Conservation (phyloP, 2,113 vertebrate genomes). For the Zingel zingel region DNA sequence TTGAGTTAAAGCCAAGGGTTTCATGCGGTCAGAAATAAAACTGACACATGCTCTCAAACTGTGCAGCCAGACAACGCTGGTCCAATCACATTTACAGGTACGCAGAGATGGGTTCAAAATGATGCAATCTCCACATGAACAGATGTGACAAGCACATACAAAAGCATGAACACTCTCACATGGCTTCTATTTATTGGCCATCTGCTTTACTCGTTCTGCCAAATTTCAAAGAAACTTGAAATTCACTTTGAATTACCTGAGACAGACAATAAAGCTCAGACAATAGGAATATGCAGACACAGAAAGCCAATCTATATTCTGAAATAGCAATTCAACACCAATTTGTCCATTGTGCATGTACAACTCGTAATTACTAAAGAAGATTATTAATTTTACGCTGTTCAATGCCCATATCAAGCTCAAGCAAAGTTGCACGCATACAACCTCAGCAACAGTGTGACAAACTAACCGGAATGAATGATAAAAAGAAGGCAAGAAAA, state of each 20-base stretch:
- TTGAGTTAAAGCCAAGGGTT: constrained; percentile 31
- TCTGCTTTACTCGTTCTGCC: constrained; percentile 46
- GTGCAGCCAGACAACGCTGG: background rate
- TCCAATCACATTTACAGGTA: constrained; percentile 1
- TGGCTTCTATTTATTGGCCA: constrained; percentile 17
- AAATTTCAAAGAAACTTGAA: constrained; percentile 35
- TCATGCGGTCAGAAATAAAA: background rate
- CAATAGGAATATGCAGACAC: constrained; percentile 18
- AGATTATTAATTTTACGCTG: background rate
- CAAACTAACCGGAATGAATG: constrained; percentile 21
- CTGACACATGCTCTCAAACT: background rate
- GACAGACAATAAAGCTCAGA: constrained; percentile 24
- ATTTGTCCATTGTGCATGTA: constrained; percentile 6
- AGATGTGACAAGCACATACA: constrained; percentile 30
- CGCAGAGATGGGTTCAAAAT: background rate
- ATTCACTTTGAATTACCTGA: constrained; percentile 33
- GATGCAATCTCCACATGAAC: constrained; percentile 8
- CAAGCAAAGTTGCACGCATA: background rate
- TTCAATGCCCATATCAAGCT: background rate
- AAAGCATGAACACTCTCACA: constrained; percentile 6
- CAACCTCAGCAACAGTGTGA: constrained; percentile 5
- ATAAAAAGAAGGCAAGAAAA: background rate
- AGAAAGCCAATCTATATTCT: constrained; percentile 29
- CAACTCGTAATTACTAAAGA: background rate
- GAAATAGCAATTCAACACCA: constrained; percentile 22